phyloP scores from a whole-genome alignment of 2,888 invertebrate genomes.

The Caenorhabditis sp. region DNA sequence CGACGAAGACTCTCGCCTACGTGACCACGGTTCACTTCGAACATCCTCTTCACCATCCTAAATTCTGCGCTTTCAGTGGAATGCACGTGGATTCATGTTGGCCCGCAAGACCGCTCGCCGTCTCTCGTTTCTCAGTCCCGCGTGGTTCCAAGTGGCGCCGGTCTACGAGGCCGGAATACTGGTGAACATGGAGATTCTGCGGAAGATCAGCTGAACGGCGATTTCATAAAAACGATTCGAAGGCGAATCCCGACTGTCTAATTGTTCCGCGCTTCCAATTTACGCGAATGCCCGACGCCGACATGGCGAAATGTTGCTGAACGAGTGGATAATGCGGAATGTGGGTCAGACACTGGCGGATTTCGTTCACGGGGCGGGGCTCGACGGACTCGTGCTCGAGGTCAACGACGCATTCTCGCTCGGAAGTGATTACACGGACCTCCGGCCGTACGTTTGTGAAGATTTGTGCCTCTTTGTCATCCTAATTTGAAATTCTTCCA shows the following conservation, averaged over 20 bases:
- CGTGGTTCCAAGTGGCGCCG: conserved; percentile 87
- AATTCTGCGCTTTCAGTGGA: conserved; percentile 86
- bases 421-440: neutral
- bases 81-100: conserved; percentile 91
- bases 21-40: neutral
- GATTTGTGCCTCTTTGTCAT: too few species aligned
- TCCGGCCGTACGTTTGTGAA: neutral
- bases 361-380: conserved; percentile 1
- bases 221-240: conserved; percentile 68
- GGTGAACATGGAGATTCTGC: too few species aligned
- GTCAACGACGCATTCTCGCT: neutral
- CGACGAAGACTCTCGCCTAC: neutral
- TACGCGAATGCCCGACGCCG: conserved; percentile 87
- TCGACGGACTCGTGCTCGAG: conserved; percentile 20
- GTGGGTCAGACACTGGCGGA: conserved; percentile 3
- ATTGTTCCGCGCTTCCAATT: conserved; percentile 90
- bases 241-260: conserved; percentile 63
- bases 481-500: too few species aligned
- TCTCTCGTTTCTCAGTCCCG: conserved; percentile 91
- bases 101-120: conserved; percentile 90
- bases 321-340: neutral
- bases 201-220: conserved; percentile 15
- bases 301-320: conserved; percentile 85
- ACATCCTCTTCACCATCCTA: neutral
- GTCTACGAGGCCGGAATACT: too few species aligned